Evolutionary conservation across 2,888 invertebrate genomes (phyloP).

Genomic region (Thelaira solivaga): DNA sequence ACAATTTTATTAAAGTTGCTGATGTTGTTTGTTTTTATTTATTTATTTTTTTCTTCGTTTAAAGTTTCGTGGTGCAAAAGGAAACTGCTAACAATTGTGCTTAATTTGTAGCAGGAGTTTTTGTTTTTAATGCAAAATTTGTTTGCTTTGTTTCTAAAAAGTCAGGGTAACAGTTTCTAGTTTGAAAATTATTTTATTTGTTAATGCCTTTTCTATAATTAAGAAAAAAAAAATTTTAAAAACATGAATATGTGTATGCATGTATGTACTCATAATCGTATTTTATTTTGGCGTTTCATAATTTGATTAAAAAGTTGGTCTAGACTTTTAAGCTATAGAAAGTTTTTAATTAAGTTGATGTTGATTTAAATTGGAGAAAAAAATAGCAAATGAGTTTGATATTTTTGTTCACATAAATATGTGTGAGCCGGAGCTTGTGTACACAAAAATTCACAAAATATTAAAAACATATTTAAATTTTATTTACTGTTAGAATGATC

Average conservation of each 20-base stretch:
- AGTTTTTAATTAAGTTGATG: slow-evolving; percentile 43
- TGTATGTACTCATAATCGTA: no score
- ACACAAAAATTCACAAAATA: no score
- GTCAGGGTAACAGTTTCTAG: not conserved
- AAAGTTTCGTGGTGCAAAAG: slow-evolving; percentile 3
- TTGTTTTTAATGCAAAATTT: slow-evolving; percentile 4
- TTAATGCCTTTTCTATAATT: slow-evolving; percentile 33
- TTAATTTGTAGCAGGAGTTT: slow-evolving; percentile 44
- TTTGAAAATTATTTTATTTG: slow-evolving; percentile 11
- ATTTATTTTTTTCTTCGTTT: not conserved
- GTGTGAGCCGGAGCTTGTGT: no score
- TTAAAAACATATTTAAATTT: no score
- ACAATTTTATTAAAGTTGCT: not conserved
- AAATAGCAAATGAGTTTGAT: not conserved
- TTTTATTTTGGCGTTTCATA: slow-evolving; percentile 29
- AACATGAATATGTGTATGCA: no score
- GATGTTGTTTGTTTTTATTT: not conserved
- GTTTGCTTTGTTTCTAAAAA: not conserved
- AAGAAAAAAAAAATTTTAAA: not conserved
- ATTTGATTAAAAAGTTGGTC: slow-evolving; percentile 53
- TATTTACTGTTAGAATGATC: no score
- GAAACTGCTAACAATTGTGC: slow-evolving; percentile 49
- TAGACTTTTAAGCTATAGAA: slow-evolving; percentile 42
- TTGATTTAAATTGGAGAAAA: not conserved
- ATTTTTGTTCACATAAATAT: no score